Base-by-base conservation (phyloP, 2,797 vertebrate genomes). In the Zonotrichia albicollis region DNA sequence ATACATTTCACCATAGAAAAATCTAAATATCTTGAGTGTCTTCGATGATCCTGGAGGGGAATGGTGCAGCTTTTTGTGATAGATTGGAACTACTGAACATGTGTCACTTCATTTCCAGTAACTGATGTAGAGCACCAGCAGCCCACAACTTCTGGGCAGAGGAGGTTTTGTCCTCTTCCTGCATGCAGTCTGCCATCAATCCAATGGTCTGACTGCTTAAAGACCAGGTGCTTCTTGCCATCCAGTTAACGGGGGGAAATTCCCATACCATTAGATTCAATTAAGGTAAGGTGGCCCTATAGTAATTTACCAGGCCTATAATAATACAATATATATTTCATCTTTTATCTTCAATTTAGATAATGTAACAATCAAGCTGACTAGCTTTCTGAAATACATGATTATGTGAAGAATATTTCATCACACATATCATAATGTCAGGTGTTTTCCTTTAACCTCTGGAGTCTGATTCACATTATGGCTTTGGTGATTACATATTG, bases 271-370 rank as follows among this genome's bases (percentile, higher is more conserved):
- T 67, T 86, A 73, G 34, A 71, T 62, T 55, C 40, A 90, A 68
- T 70, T 89, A 94, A 92, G 16, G 67, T 61, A 87, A 84, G 53
- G 45, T 73, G 45, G 61, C 53, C 58, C 42, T 46, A n/a, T 16
- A 88, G 60, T 48, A 79, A 78, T 93, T 84, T 84, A 76, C 38
- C 32, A 76, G 66, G 71, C 38, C 20, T 34, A 29, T 68, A 58
- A 68, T 68, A 58, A 58, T 50, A 21, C 9, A 8, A 71, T 36
- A 80, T 50, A 64, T 85, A 87, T 90, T 80, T 91, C 73, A 94
- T n/a, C 17, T 89, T 91, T 92, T 94, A 85, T 72, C n/a, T 87
- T 91, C 91, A 94, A 89, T 84, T 89, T 93, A 94, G 23, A 22
- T 88, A 93, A 88, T 75, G n/a, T 84, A 86, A 86, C 62, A 70